Percentiles rank a stretch among this genome's conserved stretches.
phyloP scores from a whole-genome alignment of 1,140 invertebrate genomes.

The Sminthurides bifidus region DNA sequence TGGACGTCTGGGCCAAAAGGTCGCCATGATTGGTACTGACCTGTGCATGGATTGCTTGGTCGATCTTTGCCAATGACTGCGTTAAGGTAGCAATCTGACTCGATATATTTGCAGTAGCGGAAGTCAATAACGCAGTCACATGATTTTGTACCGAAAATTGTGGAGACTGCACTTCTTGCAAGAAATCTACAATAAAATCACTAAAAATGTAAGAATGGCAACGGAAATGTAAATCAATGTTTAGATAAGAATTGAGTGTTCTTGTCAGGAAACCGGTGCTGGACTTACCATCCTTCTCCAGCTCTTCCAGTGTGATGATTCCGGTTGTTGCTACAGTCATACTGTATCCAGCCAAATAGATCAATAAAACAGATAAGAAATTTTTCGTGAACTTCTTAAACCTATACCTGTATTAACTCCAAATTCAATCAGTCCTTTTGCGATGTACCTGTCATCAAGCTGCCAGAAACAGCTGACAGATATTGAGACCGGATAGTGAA shows the following conservation, averaged over 20 bases:
- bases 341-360: neutral
- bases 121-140: constrained; percentile 4
- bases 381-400: too few species aligned
- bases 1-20: constrained; percentile 29
- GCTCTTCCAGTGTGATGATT: constrained; percentile 7
- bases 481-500: too few species aligned
- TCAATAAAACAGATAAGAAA: too few species aligned
- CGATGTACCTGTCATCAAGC: too few species aligned
- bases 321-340: neutral
- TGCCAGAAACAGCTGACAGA: too few species aligned
- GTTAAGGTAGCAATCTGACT: constrained; percentile 16
- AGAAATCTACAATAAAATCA: neutral
- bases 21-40: constrained; percentile 27
- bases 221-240: too few species aligned
- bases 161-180: neutral
- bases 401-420: too few species aligned
- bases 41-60: constrained; percentile 21
- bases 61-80: constrained; percentile 16
- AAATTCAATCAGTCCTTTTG: too few species aligned
- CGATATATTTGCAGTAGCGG: constrained; percentile 10
- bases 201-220: neutral
- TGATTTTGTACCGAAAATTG: neutral
- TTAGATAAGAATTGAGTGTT: neutral
- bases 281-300: constrained; percentile 18
- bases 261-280: neutral